Base-by-base conservation (phyloP, 2,888 invertebrate genomes). In the Anaspis maculata region DNA sequence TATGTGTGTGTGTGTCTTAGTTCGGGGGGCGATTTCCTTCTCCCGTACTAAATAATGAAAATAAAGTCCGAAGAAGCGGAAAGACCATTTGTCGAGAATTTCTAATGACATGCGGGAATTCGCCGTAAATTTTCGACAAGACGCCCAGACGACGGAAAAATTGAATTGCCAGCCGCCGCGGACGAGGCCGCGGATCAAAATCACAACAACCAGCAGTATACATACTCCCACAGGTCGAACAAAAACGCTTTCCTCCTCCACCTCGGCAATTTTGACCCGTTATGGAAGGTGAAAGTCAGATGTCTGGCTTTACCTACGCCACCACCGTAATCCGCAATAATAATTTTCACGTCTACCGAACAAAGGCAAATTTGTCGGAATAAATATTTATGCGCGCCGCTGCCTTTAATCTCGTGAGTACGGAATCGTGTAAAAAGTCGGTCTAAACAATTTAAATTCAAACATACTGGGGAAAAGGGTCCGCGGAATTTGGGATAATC, bases 401-500 rank as follows among this genome's bases (percentile, higher is more conserved):
- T n/a, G 19, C 19, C 5, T 21, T 29, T 38, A 38, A 38, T 38
- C 38, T 34, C 23, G 13, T 12, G 22, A 34, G 34, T 30, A 34
- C 16, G 28, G 12, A 30, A 25, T 34, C 12, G 25, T 38, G 30
- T 34, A 37, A 38, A 36, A 38, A 38, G 39, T 39, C 46, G 44
- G 42, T 48, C 36, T 41, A 39, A 46, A 43, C 44, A 50, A 48
- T 51, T 57, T 49, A 51, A 52, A 54, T 52, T 52, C 51, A 44
- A 53, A 52, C 51, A 46, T 45, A 46, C 44, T 44, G 36, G 40
- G 42, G 40, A 49, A 52, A 52, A 50, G 51, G 49, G 48, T 48
- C 41, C 42, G 43, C 43, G 44, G 46, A 51, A 54, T 49, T 50
- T 45, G 32, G 48, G 56, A 54, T 58, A 57, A 59, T 54, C 56